Conservation (phyloP, 2,888 invertebrate species). For the Ichneumoninae sp. region DNA sequence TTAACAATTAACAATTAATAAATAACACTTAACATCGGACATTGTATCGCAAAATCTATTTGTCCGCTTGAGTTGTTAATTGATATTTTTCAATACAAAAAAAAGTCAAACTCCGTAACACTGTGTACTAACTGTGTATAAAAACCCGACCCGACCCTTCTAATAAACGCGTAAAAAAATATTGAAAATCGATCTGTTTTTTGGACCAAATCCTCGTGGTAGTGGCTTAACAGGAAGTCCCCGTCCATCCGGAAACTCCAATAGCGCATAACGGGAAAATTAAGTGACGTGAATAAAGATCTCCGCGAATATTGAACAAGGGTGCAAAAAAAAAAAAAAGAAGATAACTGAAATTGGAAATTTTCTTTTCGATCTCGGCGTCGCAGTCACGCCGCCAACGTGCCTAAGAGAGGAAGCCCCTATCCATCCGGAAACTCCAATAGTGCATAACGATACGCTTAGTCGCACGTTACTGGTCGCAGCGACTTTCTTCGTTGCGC, state of each 20-base stretch:
- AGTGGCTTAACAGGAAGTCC: constrained; percentile 67
- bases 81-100: too few relatives aligned
- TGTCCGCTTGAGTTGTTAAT: too few relatives aligned
- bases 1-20: too few relatives aligned
- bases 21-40: too few relatives aligned
- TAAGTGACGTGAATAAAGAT: background rate
- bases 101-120: background rate
- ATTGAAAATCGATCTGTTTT: too few relatives aligned
- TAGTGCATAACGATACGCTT: constrained; percentile 25
- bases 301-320: background rate
- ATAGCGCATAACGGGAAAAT: constrained; percentile 4
- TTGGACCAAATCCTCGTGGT: background rate
- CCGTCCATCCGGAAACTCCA: constrained; percentile 72
- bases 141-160: too few relatives aligned
- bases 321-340: background rate
- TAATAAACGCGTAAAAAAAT: too few relatives aligned
- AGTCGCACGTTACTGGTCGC: constrained; percentile 35
- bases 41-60: too few relatives aligned
- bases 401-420: constrained; percentile 27
- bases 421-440: constrained; percentile 33
- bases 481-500: constrained; percentile 38
- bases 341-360: too few relatives aligned
- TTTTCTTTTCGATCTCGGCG: too few relatives aligned
- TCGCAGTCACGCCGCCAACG: constrained; percentile 14
- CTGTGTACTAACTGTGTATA: too few relatives aligned